phyloP scores from a whole-genome alignment of 1,140 invertebrate genomes.

The Drosophila virilis region DNA sequence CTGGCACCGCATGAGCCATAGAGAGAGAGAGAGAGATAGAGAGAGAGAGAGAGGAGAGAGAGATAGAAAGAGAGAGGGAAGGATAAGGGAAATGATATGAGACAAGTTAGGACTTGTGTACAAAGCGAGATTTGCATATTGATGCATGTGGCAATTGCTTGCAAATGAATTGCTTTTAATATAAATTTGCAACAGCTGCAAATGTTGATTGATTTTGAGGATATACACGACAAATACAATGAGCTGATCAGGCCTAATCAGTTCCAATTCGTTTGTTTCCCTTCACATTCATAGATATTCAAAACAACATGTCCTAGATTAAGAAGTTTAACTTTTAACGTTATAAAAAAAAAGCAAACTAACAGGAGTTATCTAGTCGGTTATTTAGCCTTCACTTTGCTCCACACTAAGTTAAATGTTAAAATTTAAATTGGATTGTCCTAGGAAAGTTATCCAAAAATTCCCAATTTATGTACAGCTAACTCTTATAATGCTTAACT shows the following conservation, averaged over 20 bases:
- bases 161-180: constrained; percentile 50
- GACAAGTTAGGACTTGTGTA: constrained; percentile 21
- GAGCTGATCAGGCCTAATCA: constrained; percentile 22
- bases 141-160: constrained; percentile 44
- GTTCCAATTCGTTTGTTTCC: constrained; percentile 2
- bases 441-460: too few species aligned
- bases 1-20: background rate
- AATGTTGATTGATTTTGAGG: constrained; percentile 41
- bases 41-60: background rate
- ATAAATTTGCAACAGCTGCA: constrained; percentile 45
- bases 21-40: background rate
- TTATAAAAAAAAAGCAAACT: background rate
- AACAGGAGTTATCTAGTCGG: too few species aligned
- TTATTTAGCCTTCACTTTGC: too few species aligned
- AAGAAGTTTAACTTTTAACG: background rate
- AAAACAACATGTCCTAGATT: background rate
- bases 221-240: constrained; percentile 14
- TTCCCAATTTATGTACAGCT: too few species aligned
- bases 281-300: constrained; percentile 3
- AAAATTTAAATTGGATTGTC: too few species aligned
- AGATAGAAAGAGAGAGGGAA: background rate
- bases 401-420: too few species aligned
- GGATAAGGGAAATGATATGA: background rate
- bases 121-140: constrained; percentile 47
- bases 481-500: too few species aligned